Evolutionary conservation across 2,797 vertebrate species (phyloP).

Genomic region (Hafferia zeledoni): DNA sequence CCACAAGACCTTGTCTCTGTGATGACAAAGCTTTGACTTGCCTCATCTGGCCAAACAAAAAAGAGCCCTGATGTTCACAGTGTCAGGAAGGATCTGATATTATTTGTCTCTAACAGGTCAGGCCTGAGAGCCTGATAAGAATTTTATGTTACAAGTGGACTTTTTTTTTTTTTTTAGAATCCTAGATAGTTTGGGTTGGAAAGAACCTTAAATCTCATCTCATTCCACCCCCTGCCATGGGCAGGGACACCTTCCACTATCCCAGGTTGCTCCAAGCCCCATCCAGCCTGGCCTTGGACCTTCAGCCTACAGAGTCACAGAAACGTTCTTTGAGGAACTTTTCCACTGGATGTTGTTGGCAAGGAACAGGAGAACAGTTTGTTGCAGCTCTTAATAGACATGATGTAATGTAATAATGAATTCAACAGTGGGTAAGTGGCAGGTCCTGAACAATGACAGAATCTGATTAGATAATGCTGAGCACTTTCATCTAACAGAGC

Average conservation of each 20-base stretch:
- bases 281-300: neutral
- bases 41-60: neutral
- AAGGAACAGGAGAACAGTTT: conserved; percentile 22
- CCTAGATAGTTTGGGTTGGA: neutral
- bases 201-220: neutral
- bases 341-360: neutral
- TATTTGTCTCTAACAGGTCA: neutral
- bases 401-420: conserved; percentile 24
- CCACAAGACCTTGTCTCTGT: neutral
- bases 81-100: neutral
- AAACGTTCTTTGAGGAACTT: neutral
- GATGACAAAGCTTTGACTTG: neutral
- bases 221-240: neutral
- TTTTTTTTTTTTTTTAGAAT: neutral
- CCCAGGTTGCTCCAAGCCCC: neutral
- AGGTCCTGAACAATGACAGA: neutral
- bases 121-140: neutral
- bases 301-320: neutral
- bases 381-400: conserved; percentile 16
- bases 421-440: conserved; percentile 30
- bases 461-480: conserved; percentile 14
- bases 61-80: neutral
- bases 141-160: neutral
- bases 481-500: neutral
- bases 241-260: neutral